phyloP scores from a whole-genome alignment of 2,888 invertebrate species.

The Cataglyphis albicans region DNA sequence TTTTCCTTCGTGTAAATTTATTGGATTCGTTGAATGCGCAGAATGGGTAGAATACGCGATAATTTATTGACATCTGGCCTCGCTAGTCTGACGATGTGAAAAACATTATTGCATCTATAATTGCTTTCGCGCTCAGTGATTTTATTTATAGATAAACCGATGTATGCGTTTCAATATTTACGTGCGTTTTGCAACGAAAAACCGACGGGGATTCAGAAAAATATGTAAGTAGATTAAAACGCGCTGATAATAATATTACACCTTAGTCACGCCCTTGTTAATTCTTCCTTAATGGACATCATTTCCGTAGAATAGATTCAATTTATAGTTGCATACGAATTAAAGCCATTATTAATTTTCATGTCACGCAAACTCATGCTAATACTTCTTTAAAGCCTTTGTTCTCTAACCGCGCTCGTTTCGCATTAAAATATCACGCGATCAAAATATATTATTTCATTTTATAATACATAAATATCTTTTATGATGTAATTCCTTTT shows the following conservation, averaged over 20 bases:
- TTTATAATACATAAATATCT: neutral
- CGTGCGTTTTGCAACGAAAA: neutral
- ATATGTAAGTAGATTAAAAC: conserved; percentile 12
- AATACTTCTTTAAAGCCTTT: neutral
- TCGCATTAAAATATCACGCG: neutral
- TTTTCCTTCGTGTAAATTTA: conserved; percentile 23
- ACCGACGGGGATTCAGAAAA: neutral
- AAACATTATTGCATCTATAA: conserved; percentile 30
- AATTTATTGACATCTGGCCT: conserved; percentile 32
- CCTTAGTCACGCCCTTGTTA: conserved; percentile 6
- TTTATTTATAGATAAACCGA: conserved; percentile 37
- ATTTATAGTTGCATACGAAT: conserved; percentile 20
- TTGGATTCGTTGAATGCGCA: neutral
- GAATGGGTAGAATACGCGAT: conserved; percentile 2
- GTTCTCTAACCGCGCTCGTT: neutral
- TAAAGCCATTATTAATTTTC: neutral
- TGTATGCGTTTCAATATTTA: neutral
- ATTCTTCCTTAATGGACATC: neutral
- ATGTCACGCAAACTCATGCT: neutral
- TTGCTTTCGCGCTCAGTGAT: conserved; percentile 30
- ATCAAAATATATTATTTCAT: neutral
- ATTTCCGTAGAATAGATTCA: neutral
- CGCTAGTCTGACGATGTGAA: conserved; percentile 7
- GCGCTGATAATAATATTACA: neutral
- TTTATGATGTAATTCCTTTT: neutral